Evolutionary conservation across 1,140 invertebrate genomes (phyloP), one percentile per base, ranked within the genome.

Genomic region (Drosophila asahinai): DNA sequence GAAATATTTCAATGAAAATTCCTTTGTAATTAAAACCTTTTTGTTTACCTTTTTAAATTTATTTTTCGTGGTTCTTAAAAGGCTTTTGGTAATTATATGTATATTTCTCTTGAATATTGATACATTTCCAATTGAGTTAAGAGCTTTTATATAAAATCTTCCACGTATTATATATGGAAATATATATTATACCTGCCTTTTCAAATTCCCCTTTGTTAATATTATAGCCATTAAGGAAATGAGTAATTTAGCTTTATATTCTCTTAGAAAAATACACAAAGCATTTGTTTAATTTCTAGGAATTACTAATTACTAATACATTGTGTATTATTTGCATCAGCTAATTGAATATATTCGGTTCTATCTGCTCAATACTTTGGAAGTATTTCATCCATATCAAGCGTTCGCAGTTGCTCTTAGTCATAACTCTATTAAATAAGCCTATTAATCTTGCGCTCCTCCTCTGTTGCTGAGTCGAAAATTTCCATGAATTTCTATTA

Each of bases 391-490:
- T 52, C 48, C 66, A 51, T 49, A 67, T 67, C 45, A 38, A 49
- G 38, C 62, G 25, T 30, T 30, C 57, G 33, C 62, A 22, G 62
- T 47, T 59, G 40, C 59, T 51, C 57, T 74, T 54, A 66, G 70
- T 83, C 83, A 86, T 83, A 87, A 86, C 70, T 86, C 79, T 86
- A 71, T 72, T 79, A 71, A 77, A 77, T 80, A 77, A 70, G 72
- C 55, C 64, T 54, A 83, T 87, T 86, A 83, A 86, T 86, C 83
- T 86, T 83, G 81, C 38, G 38, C 63, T 25, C 8, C 30, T 22
- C 17, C 27, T 25, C 51, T 49, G 36, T 30, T 33, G 42, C 30
- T 49, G 43, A 47, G 47, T 55, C 43, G 76, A 78, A 77, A 70
- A 61, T 70, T 72, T 73, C 64, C 77, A 81, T 81, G 81, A 83